Evolutionary conservation across 2,888 invertebrate genomes (phyloP).

Genomic region (Biston stratarius): DNA sequence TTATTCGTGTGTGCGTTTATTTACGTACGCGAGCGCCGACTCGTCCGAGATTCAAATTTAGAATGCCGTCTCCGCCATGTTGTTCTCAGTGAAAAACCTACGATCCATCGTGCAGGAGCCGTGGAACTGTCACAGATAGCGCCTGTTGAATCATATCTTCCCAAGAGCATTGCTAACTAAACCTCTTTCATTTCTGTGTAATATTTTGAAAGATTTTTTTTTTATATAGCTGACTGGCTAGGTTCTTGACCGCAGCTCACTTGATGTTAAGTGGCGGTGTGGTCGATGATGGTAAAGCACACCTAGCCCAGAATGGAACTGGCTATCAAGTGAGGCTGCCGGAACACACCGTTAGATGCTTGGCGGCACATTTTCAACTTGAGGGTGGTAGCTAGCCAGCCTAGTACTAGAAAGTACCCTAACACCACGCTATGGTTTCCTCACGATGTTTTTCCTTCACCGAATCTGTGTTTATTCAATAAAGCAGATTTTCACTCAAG

Average conservation of each 20-base stretch:
- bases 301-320: no score
- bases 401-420: no score
- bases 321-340: no score
- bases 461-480: constrained; percentile 3
- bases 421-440: no score
- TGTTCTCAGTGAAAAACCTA: constrained; percentile 84
- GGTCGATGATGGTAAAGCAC: no score
- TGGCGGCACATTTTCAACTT: no score
- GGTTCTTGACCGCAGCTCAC: no score
- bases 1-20: constrained; percentile 85
- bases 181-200: not conserved
- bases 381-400: no score
- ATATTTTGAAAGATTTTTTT: not conserved
- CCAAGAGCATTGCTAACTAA: not conserved
- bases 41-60: constrained; percentile 87
- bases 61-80: constrained; percentile 86
- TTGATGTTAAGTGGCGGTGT: no score
- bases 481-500: not conserved
- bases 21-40: constrained; percentile 87
- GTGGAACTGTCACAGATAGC: constrained; percentile 66
- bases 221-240: no score
- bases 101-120: constrained; percentile 74
- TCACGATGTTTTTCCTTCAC: no score
- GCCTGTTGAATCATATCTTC: constrained; percentile 39
- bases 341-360: no score